Base-by-base conservation (phyloP, 1,140 invertebrate species). In the Zaprionus capensis region DNA sequence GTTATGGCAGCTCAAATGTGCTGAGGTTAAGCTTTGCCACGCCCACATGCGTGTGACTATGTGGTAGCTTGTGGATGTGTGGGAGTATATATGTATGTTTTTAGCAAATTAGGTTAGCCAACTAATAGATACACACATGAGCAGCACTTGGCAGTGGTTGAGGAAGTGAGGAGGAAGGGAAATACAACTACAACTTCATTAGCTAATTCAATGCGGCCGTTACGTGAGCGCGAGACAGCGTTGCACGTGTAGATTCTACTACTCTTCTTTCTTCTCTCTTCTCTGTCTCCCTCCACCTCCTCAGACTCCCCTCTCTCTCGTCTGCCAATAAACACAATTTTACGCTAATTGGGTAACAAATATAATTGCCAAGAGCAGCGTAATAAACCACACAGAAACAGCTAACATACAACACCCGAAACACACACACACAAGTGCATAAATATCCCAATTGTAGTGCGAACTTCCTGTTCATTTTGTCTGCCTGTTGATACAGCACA, bases 331-430 rank as follows among this genome's bases (percentile, higher is more conserved):
- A 90, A 90, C 81, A 90, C 85, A 90, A 90, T 90, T 90, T 90
- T 90, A 91, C 85, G 85, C 85, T 90, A 90, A 90, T 90, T 90
- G 85, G 86, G 85, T 90, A 90, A 90, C 85, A 90, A 90, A 90
- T 90, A 90, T 90, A 90, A 90, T 90, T 90, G 85, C 85, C 86
- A 90, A 91, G 86, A 90, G 81, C 85, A 90, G 81, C 86, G 85
- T 84, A 88, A 88, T 88, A 90, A 88, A 88, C 85, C 86, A 90
- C 81, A 90, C 72, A 76, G 76, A 82, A 76, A 84, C 81, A 88
- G 55, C 46, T 64, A 71, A 57, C 44, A 64, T 26, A 24, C 36
- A n/a, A 6, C 26, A 6, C 26, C 26, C 26, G 6, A 9, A 22
- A 61, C 34, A 58, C 26, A 61, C 57, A 28, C 44, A 63, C 24